These are phyloP conservation scores for Mormyrops attenuatus DNA, from an alignment of 2,797 vertebrate species.

Conservation along the genomic window DNA sequence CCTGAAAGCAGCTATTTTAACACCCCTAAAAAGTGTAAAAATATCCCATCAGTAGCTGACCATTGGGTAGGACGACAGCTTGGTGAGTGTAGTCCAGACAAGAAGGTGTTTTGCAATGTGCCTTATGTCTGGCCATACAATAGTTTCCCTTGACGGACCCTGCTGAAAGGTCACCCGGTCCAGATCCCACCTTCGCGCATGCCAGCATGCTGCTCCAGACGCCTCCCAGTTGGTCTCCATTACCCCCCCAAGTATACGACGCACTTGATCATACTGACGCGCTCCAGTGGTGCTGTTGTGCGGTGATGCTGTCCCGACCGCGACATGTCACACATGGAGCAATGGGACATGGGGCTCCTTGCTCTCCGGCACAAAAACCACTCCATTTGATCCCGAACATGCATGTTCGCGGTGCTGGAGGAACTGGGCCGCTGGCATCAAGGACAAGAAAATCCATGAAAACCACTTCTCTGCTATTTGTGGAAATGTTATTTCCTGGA, in stretches of 20 bases:
- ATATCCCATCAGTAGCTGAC: not conserved
- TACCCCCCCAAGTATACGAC: not conserved
- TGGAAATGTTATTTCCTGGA: conserved; percentile 20
- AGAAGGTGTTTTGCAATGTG: not conserved
- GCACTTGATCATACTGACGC: not conserved
- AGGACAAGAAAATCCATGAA: conserved; percentile 9
- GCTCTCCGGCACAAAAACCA: not conserved
- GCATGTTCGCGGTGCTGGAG: not conserved
- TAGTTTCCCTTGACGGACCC: not conserved
- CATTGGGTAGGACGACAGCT: not conserved
- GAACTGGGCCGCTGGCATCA: not conserved
- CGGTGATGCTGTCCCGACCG: not conserved
- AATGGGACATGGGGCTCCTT: not conserved
- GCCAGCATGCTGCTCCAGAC: not conserved
- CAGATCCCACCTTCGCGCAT: not conserved
- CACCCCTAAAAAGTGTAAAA: conserved; percentile 4
- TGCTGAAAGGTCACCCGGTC: not conserved
- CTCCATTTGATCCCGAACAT: not conserved
- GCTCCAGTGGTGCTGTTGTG: not conserved
- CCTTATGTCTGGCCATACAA: not conserved
- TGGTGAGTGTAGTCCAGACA: not conserved
- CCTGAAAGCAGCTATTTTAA: not conserved
- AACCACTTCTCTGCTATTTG: conserved; percentile 13
- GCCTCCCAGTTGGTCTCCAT: not conserved
- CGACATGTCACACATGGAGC: not conserved